Percentiles rank a stretch among this genome's conserved stretches.
Conservation (phyloP, 2,888 invertebrate genomes). For the Agrilus biguttatus region DNA sequence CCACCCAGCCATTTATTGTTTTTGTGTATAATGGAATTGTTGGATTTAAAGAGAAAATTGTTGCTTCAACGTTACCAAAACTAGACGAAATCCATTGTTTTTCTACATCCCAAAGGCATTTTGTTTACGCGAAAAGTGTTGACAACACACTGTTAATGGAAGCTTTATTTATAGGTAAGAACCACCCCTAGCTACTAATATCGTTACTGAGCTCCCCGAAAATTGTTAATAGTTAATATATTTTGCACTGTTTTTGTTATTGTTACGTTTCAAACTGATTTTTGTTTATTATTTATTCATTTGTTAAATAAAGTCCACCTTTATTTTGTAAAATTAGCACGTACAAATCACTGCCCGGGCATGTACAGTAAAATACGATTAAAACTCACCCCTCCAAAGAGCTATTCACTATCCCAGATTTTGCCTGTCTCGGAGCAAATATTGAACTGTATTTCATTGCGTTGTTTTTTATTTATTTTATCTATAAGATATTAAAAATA, state of each 20-base stretch:
- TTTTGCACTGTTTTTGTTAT: too few relatives aligned
- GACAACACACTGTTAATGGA: constrained; percentile 18
- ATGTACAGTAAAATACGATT: too few relatives aligned
- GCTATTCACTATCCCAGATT: too few relatives aligned
- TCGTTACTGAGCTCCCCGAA: not conserved
- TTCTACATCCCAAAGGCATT: constrained; percentile 17
- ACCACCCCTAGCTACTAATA: constrained; percentile 1
- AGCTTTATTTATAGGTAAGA: constrained; percentile 21
- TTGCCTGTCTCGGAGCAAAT: too few relatives aligned
- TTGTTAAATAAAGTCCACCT: too few relatives aligned
- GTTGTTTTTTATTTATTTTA: too few relatives aligned
- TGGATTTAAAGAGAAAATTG: constrained; percentile 24
- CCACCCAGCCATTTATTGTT: constrained; percentile 26
- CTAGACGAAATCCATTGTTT: constrained; percentile 16
- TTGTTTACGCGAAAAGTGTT: constrained; percentile 17
- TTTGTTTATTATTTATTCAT: not conserved
- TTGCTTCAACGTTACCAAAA: constrained; percentile 13
- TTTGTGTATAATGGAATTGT: constrained; percentile 31
- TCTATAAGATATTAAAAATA: too few relatives aligned
- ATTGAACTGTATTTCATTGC: too few relatives aligned
- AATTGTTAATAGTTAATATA: not conserved
- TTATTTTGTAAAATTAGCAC: too few relatives aligned
- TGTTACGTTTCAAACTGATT: not conserved
- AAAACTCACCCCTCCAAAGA: too few relatives aligned
- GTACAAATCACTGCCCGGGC: too few relatives aligned